Conservation (phyloP, 2,888 invertebrate genomes). For the Stenichneumon culpator region DNA sequence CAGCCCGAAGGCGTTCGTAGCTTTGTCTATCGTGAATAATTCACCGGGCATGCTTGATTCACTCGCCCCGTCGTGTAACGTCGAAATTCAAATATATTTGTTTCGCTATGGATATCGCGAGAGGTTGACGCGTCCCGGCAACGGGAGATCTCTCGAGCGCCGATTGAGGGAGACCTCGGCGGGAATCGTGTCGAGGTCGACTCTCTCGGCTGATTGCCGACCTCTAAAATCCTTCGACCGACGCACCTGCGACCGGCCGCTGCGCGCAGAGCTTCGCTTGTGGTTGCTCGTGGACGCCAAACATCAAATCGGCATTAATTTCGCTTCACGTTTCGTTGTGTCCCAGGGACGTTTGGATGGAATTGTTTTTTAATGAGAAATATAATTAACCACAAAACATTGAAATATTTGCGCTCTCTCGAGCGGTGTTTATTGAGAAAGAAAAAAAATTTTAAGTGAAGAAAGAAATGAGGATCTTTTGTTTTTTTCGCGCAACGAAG, state of each 20-base stretch:
- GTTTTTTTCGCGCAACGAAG: too few relatives aligned
- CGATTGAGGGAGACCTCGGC: slow-evolving; percentile 60
- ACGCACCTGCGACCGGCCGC: slow-evolving; percentile 57
- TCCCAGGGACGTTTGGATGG: not conserved
- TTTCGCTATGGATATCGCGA: not conserved
- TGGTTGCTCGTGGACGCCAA: not conserved
- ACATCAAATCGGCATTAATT: slow-evolving; percentile 1
- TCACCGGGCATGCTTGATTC: not conserved
- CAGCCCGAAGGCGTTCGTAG: too few relatives aligned
- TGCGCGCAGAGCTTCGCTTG: not conserved
- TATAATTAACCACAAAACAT: too few relatives aligned
- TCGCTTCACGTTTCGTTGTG: not conserved
- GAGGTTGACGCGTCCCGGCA: not conserved
- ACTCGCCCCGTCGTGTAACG: not conserved
- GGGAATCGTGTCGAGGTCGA: slow-evolving; percentile 68
- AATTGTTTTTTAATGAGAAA: too few relatives aligned
- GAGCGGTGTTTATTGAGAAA: too few relatives aligned
- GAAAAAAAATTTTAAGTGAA: too few relatives aligned
- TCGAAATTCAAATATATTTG: not conserved
- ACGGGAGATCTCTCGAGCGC: slow-evolving; percentile 5
- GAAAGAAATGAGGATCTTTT: too few relatives aligned
- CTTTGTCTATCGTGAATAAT: not conserved
- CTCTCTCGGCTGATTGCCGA: slow-evolving; percentile 65
- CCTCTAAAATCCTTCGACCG: slow-evolving; percentile 66
- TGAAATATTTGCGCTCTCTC: too few relatives aligned